Percentiles rank a stretch among this genome's conserved stretches.
Evolutionary conservation across 2,797 vertebrate genomes (phyloP).

Genomic region (Botia kubotai): DNA sequence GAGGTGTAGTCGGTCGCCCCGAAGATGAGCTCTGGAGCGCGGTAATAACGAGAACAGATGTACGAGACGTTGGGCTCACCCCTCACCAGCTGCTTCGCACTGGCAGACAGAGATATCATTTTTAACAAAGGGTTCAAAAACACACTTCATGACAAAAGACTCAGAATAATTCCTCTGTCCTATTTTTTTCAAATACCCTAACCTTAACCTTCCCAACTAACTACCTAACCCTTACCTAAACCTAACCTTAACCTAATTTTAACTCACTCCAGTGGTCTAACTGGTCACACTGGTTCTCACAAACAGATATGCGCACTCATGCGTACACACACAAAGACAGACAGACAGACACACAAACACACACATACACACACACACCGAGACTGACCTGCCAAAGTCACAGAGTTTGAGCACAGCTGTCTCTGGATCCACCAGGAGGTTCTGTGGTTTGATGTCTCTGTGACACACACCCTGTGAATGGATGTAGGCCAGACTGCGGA

Average conservation of each 20-base stretch:
- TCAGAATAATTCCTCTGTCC: not conserved
- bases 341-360: not conserved
- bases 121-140: not conserved
- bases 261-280: too few species aligned
- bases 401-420: slow-evolving; percentile 89
- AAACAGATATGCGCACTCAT: too few species aligned
- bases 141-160: not conserved
- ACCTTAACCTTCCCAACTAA: too few species aligned
- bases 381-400: slow-evolving; percentile 84
- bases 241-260: too few species aligned
- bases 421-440: slow-evolving; percentile 89
- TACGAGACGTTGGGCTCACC: slow-evolving; percentile 90
- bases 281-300: too few species aligned
- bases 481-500: slow-evolving; percentile 91
- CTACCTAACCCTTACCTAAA: too few species aligned
- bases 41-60: slow-evolving; percentile 92
- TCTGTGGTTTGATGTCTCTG: slow-evolving; percentile 91
- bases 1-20: slow-evolving; percentile 91
- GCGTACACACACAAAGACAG: too few species aligned
- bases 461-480: slow-evolving; percentile 91
- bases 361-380: not conserved
- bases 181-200: too few species aligned
- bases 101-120: slow-evolving; percentile 53
- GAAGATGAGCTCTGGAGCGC: slow-evolving; percentile 91
- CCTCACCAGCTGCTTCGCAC: slow-evolving; percentile 89